Evolutionary conservation across 2,797 vertebrate genomes (phyloP).

Genomic region (Parotocinclus haroldoi): DNA sequence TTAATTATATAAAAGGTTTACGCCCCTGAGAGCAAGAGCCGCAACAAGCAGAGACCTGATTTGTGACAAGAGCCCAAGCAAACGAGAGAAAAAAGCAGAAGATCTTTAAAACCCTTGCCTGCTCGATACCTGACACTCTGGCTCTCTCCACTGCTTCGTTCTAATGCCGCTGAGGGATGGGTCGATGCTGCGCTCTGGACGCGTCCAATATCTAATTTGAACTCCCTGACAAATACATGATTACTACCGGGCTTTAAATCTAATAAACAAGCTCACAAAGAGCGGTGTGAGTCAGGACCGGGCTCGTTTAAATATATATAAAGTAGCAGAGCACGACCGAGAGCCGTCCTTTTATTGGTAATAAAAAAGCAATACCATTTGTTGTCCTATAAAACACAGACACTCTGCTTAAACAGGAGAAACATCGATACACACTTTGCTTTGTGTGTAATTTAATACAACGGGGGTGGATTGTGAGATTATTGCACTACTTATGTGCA

Average conservation of each 20-base stretch:
- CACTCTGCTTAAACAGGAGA: no score
- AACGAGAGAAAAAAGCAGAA: background rate
- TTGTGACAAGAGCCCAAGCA: background rate
- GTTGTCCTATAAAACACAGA: no score
- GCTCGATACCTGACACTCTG: background rate
- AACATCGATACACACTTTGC: no score
- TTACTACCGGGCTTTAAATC: background rate
- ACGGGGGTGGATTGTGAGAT: no score
- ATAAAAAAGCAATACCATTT: no score
- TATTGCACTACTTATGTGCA: no score
- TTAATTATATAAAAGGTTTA: no score
- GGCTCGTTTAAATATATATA: background rate
- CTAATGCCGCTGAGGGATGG: background rate
- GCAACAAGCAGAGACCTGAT: no score
- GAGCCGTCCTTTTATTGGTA: no score
- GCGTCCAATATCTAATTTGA: background rate
- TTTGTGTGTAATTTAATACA: no score
- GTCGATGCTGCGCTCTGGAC: background rate
- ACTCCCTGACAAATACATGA: background rate
- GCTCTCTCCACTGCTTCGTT: background rate
- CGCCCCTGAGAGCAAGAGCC: no score
- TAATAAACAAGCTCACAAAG: background rate
- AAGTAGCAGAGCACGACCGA: background rate
- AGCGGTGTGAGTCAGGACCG: background rate
- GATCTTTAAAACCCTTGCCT: constrained; percentile 6